phyloP scores from a whole-genome alignment of 1,140 invertebrate species.

The Leptopilina clavipes region DNA sequence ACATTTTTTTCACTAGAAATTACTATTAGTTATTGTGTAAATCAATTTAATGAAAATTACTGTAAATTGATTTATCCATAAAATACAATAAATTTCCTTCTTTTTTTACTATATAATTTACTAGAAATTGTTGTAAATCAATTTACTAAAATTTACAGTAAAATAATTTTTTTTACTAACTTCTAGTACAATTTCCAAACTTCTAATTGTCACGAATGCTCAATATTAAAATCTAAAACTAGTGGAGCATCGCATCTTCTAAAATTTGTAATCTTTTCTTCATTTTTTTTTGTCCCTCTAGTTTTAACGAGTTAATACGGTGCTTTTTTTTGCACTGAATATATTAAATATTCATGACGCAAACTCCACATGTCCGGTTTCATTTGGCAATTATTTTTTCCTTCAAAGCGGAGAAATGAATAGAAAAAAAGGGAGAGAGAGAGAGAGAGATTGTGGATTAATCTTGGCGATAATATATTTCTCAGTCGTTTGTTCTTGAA shows the following conservation, averaged over 20 bases:
- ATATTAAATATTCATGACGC: background rate
- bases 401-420: no score
- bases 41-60: no score
- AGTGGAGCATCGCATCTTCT: background rate
- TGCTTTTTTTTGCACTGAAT: background rate
- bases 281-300: background rate
- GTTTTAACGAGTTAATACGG: background rate
- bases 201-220: conserved; percentile 12
- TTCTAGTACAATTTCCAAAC: background rate
- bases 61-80: no score
- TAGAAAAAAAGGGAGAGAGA: no score
- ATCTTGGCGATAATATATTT: background rate
- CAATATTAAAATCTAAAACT: conserved; percentile 9
- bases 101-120: no score
- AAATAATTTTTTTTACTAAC: background rate
- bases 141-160: background rate
- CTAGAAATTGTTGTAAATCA: no score
- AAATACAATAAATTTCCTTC: no score
- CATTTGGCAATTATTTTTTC: background rate
- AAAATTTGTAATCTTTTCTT: background rate
- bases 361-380: background rate
- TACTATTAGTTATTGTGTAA: no score
- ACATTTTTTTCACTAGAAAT: no score
- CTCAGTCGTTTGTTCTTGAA: conserved; percentile 6
- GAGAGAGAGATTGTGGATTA: background rate